Evolutionary conservation across 2,888 invertebrate species (phyloP).

Genomic region (Lasioglossum marginatum): DNA sequence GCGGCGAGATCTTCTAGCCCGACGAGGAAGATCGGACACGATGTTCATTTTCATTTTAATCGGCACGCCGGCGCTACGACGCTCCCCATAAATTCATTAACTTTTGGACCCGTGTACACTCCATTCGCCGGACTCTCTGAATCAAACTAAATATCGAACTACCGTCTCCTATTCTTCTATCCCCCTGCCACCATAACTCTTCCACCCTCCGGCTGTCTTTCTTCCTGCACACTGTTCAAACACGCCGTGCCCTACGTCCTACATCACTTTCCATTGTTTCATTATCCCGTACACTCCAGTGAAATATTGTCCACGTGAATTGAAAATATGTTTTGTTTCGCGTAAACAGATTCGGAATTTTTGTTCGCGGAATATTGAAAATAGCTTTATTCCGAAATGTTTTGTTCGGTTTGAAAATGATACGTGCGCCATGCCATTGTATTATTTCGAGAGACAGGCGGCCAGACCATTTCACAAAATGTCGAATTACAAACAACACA

Average conservation of each 20-base stretch:
- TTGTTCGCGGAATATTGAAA: background rate
- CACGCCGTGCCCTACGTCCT: background rate
- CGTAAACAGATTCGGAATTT: background rate
- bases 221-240: background rate
- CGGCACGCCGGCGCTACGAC: background rate
- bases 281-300: background rate
- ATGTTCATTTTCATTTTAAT: constrained; percentile 66
- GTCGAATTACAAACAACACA: background rate
- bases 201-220: background rate
- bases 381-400: background rate
- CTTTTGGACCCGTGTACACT: constrained; percentile 23
- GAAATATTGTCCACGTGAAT: background rate
- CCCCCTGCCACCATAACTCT: background rate
- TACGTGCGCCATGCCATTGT: background rate
- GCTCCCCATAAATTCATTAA: constrained; percentile 64
- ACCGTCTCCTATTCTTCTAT: background rate
- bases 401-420: background rate
- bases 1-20: constrained; percentile 34
- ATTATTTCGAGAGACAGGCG: background rate
- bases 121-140: background rate
- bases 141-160: constrained; percentile 12
- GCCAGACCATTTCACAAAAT: background rate
- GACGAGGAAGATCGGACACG: constrained; percentile 33
- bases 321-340: background rate
- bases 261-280: background rate